Evolutionary conservation across 92 coral and sea anemone genomes (phyloP).

Genomic region (Pocillopora meandrina): DNA sequence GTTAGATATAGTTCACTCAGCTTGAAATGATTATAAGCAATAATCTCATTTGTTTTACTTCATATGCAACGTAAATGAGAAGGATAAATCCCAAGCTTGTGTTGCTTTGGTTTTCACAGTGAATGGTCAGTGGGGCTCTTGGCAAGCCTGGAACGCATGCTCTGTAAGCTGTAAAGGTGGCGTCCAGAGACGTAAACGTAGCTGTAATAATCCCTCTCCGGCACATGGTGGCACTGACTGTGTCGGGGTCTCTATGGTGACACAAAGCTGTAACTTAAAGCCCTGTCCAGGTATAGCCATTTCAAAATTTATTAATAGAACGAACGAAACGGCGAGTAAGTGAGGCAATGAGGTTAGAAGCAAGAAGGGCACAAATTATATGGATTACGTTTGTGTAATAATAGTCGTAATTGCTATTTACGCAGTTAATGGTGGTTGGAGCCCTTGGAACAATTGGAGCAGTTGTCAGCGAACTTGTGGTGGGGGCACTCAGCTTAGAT

Average conservation of each 20-base stretch:
- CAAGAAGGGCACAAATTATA: background rate
- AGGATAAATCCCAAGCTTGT: background rate
- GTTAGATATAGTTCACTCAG: too few relatives aligned
- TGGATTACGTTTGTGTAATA: background rate
- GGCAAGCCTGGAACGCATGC: slow-evolving; percentile 18
- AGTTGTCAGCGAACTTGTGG: slow-evolving; percentile 11
- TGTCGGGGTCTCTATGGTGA: slow-evolving; percentile 3
- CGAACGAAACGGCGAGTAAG: too few relatives aligned
- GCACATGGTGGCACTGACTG: slow-evolving; percentile 14
- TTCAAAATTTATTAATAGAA: too few relatives aligned
- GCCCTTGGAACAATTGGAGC: slow-evolving; percentile 20
- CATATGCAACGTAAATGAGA: too few relatives aligned
- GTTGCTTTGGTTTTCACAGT: background rate
- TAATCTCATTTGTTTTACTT: too few relatives aligned
- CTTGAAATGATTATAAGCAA: too few relatives aligned
- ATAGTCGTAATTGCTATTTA: background rate
- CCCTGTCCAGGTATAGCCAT: slow-evolving; percentile 18
- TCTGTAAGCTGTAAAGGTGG: slow-evolving; percentile 22
- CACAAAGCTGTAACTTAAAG: slow-evolving; percentile 1
- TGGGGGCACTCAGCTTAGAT: background rate
- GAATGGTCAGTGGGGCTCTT: slow-evolving; percentile 28
- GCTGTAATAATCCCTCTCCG: slow-evolving; percentile 24
- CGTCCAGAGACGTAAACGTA: slow-evolving; percentile 5
- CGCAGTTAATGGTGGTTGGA: slow-evolving; percentile 21
- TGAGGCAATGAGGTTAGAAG: too few relatives aligned